These are phyloP conservation scores for Pelecanus crispus DNA, from an alignment of 2,113 vertebrate species.

Conservation along the genomic window DNA sequence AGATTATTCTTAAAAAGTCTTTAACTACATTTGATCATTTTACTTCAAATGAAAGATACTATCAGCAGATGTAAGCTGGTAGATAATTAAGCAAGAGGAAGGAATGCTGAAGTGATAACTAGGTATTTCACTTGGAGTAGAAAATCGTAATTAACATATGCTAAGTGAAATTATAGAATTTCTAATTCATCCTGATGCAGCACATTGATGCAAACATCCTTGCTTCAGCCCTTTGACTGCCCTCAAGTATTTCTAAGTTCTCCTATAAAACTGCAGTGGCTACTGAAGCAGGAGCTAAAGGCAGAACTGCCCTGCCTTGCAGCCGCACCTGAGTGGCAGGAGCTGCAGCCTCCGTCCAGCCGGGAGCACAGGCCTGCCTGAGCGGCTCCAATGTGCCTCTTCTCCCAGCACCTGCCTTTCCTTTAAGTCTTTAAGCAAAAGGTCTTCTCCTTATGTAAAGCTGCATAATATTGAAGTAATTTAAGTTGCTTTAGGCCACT, in stretches of 20 bases:
- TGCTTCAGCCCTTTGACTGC: background rate
- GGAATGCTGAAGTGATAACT: background rate
- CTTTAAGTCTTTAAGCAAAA: background rate
- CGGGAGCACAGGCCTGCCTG: fast-evolving
- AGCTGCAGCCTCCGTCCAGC: background rate
- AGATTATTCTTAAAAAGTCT: background rate
- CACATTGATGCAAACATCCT: background rate
- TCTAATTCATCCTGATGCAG: background rate
- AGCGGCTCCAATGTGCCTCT: background rate
- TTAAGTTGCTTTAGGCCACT: background rate
- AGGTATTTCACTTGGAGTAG: background rate
- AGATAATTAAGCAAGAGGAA: background rate
- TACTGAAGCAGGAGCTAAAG: background rate
- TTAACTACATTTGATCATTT: background rate
- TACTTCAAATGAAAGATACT: background rate
- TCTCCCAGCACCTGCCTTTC: background rate
- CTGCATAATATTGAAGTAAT: background rate
- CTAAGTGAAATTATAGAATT: background rate
- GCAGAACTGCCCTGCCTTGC: background rate
- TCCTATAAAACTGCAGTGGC: background rate
- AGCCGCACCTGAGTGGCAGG: fast-evolving
- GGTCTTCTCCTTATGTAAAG: background rate
- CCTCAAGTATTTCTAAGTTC: background rate
- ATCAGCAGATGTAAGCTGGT: background rate
- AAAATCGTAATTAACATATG: background rate